Base-by-base conservation (phyloP, 2,113 vertebrate species). In the Psophia crepitans region DNA sequence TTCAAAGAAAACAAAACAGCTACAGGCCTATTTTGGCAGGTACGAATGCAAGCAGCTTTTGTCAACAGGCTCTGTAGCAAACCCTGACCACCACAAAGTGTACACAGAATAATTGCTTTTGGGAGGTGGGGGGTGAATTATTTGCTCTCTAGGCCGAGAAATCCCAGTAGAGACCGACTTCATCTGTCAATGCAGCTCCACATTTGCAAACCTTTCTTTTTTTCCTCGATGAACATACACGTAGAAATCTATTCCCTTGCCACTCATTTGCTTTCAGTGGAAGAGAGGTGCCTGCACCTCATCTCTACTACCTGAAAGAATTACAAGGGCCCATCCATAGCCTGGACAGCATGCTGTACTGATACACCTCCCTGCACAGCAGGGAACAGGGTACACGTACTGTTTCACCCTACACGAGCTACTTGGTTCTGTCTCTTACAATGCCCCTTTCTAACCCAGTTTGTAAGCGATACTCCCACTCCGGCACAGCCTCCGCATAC, bases 321-420 rank as follows among this genome's bases (percentile, higher is more conserved):
- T 4, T 2, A 17, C 0, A 3, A 69, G 12, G 12, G 16, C 14
- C 23, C 15, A 6, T 35, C 57, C 56, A 19, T 0, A 51, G 14
- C 23, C 37, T 1, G 7, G 21, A 11, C 37, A 74, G 39, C 35
- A 46, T 19, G 13, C 35, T 4, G 28, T 1, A 20, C 18, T 9
- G n/a, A 8, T 0, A 12, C 35, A 7, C 32, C 5, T 37, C 22
- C 26, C n/a, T 11, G 39, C 53, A 37, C 51, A 58, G 61, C 43
- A 12, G 26, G 28, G 24, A 84, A 46, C 20, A 20, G 0, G 35
- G 54, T 32, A 93, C 0, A 0, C 12, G 32, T 39, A 49, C n/a
- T 2, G 30, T 9, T 70, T 65, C 12, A 4, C 23, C 63, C 53
- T 21, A 23, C 8, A 9, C 0, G 0, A 69, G 44, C 58, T n/a